Evolutionary conservation across 2,797 vertebrate genomes (phyloP).

Genomic region (Alcedo atthis): DNA sequence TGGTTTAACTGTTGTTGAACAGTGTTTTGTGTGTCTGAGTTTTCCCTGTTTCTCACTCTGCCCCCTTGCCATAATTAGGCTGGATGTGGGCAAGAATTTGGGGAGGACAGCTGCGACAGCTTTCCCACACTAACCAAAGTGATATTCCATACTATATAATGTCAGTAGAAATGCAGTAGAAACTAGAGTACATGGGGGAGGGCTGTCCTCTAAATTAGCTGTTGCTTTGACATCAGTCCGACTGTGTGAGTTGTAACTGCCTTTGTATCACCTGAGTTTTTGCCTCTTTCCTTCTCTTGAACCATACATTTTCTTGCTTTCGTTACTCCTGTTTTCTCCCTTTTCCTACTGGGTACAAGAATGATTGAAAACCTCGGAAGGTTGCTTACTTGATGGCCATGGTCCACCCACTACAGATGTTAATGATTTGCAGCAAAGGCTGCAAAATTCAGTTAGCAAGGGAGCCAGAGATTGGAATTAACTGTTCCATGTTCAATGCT

Average conservation of each 20-base stretch:
- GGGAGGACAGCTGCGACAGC: not conserved
- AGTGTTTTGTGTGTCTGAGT: not conserved
- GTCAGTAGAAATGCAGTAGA: not conserved
- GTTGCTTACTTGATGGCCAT: not conserved
- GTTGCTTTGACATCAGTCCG: not conserved
- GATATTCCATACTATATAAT: accelerated
- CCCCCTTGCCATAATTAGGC: accelerated
- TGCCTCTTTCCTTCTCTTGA: not conserved
- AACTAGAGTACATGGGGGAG: not conserved
- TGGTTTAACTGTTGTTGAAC: not conserved
- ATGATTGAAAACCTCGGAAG: not conserved
- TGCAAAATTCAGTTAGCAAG: not conserved
- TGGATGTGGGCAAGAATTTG: not conserved
- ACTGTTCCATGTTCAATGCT: not conserved
- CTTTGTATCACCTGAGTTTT: not conserved
- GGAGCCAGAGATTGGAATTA: not conserved
- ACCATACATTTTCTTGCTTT: not conserved
- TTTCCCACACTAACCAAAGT: not conserved
- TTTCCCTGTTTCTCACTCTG: not conserved
- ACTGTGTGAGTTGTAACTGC: accelerated
- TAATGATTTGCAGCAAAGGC: not conserved
- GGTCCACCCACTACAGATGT: not conserved
- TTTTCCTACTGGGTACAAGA: not conserved
- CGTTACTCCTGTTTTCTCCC: not conserved
- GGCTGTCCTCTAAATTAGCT: not conserved